Evolutionary conservation across 2,797 vertebrate genomes (phyloP).

Genomic region (Knipowitschia caucasica): DNA sequence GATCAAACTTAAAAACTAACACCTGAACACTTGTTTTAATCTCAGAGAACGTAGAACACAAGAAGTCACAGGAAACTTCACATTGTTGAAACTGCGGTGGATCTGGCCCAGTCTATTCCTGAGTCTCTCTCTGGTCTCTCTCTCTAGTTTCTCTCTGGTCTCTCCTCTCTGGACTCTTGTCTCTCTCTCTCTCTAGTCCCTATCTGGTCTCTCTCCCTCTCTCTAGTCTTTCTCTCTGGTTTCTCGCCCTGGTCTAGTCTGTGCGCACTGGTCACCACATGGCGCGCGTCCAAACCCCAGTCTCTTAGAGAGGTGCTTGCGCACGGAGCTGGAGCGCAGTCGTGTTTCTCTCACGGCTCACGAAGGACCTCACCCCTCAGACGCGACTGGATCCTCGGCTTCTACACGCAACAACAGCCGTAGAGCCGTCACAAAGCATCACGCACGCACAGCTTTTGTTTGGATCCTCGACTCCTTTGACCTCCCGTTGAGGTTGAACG

Average conservation of each 20-base stretch:
- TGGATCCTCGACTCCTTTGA: constrained; percentile 33
- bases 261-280: constrained; percentile 61
- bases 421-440: constrained; percentile 49
- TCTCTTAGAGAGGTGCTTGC: constrained; percentile 76
- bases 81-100: too few relatives aligned
- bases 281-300: constrained; percentile 74
- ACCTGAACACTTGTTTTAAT: too few relatives aligned
- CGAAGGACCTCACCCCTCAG: constrained; percentile 59
- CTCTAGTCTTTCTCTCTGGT: too few relatives aligned
- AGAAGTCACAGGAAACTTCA: too few relatives aligned
- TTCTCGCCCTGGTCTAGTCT: constrained; percentile 34
- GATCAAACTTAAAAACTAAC: too few relatives aligned
- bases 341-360: constrained; percentile 70
- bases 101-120: too few relatives aligned
- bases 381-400: constrained; percentile 63
- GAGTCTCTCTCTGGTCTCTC: too few relatives aligned
- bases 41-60: too few relatives aligned
- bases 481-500: constrained; percentile 54
- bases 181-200: too few relatives aligned
- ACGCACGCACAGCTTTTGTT: constrained; percentile 49
- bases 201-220: too few relatives aligned
- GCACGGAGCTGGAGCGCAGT: constrained; percentile 75
- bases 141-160: too few relatives aligned
- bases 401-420: constrained; percentile 46
- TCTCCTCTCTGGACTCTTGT: too few relatives aligned